Evolutionary conservation across 2,797 vertebrate species (phyloP), one percentile per base, ranked within the genome.

Genomic region (Hoplostethus atlanticus): DNA sequence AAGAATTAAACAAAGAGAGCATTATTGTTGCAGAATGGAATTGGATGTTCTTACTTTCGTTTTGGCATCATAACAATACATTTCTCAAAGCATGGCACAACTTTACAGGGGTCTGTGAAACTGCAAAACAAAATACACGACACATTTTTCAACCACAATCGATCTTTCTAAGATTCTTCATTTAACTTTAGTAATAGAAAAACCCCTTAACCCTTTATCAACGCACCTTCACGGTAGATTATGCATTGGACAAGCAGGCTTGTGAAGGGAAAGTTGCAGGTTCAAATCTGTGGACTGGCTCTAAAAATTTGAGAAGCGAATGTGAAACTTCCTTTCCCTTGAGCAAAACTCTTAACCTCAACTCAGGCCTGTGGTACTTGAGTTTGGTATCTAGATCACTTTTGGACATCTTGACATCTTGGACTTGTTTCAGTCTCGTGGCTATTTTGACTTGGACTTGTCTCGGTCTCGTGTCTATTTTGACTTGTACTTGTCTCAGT

Each of bases 41-140:
- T 36, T 59, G 72, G 61, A 61, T 77, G 79, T 74, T 83, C 79
- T 54, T 30, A 57, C 48, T 83, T 76, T 66, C 65, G 53, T 55
- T 61, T 40, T 82, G 73, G 79, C 59, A 0, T 0, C 8, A 4
- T 47, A 6, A 55, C 34, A 42, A 42, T 11, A 34, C 0, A n/a
- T 71, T 76, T 59, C 68, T 55, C 65, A 72, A 85, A 52, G 69
- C 70, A 64, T 68, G 53, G 63, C 64, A 63, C 8, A 10, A 42
- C 48, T 69, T 75, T 54, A 52, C 21, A 75, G n/a, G 60, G 62
- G 72, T 75, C 58, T 70, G 73, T 64, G 53, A 71, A 80, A 74
- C 40, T 42, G 40, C 40, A 10, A 42, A 10, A 42, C 40, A 42
- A 42, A 42, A 42, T 42, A 42, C 9, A 42, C 40, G 10, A 10